Percentiles rank a stretch among this genome's conserved stretches.
Evolutionary conservation across 2,113 vertebrate genomes (phyloP).

Genomic region (Merops nubicus): DNA sequence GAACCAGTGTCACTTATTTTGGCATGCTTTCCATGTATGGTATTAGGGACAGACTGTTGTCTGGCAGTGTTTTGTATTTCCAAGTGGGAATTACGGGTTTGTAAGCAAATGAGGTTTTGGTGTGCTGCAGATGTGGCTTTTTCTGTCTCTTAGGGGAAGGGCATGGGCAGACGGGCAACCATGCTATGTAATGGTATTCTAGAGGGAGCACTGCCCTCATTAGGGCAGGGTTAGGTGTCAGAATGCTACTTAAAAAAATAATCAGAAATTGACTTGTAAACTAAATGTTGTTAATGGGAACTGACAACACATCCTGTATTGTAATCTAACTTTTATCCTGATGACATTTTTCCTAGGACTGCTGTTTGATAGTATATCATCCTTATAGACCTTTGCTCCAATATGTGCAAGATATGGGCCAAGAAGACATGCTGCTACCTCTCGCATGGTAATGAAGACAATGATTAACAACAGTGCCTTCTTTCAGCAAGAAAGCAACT

Average conservation of each 20-base stretch:
- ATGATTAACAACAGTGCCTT: slow-evolving; percentile 33
- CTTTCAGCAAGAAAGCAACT: slow-evolving; percentile 10
- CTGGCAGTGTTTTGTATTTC: slow-evolving; percentile 69
- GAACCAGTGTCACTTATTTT: slow-evolving; percentile 68
- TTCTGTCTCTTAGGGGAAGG: slow-evolving; percentile 67
- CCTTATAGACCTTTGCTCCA: slow-evolving; percentile 97
- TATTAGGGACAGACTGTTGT: slow-evolving; percentile 70
- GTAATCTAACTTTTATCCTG: slow-evolving; percentile 58
- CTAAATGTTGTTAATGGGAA: slow-evolving; percentile 24
- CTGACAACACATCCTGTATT: slow-evolving; percentile 49
- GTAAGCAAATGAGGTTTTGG: slow-evolving; percentile 76
- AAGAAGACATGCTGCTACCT: slow-evolving; percentile 98
- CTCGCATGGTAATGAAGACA: slow-evolving; percentile 89
- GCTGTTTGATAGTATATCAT: slow-evolving; percentile 99
- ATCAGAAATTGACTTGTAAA: slow-evolving; percentile 54
- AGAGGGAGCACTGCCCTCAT: slow-evolving; percentile 72
- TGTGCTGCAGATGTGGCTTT: slow-evolving; percentile 77
- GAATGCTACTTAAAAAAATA: not conserved
- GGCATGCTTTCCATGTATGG: slow-evolving; percentile 61
- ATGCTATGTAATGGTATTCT: slow-evolving; percentile 71
- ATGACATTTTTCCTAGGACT: slow-evolving; percentile 87
- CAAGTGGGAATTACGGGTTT: slow-evolving; percentile 71
- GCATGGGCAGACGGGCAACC: slow-evolving; percentile 71
- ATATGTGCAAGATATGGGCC: slow-evolving; percentile 99
- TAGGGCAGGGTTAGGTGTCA: slow-evolving; percentile 63